phyloP scores from a whole-genome alignment of 2,888 invertebrate genomes.

The Eupithecia vulgata region DNA sequence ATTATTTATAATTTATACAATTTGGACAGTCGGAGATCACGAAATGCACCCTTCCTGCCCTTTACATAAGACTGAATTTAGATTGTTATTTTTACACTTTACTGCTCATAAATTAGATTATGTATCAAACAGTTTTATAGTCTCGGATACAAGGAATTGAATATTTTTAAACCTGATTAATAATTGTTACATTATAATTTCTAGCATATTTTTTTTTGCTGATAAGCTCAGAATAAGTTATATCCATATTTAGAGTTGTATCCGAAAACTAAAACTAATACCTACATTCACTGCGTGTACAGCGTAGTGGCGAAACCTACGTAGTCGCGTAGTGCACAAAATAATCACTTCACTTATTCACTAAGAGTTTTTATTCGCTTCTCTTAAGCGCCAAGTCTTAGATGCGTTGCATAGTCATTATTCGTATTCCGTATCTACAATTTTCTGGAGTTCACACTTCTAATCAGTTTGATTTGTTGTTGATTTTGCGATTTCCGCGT shows the following conservation, averaged over 20 bases:
- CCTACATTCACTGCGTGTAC: slow-evolving; percentile 14
- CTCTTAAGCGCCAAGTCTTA: slow-evolving; percentile 25
- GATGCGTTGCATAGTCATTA: slow-evolving; percentile 26
- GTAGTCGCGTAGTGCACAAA: slow-evolving; percentile 25
- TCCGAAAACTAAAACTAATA: slow-evolving; percentile 16
- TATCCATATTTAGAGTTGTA: slow-evolving; percentile 20
- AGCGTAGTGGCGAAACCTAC: slow-evolving; percentile 29
- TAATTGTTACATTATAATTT: background rate
- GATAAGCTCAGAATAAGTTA: slow-evolving; percentile 17
- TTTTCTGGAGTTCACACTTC: slow-evolving; percentile 2
- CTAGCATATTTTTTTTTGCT: slow-evolving; percentile 8
- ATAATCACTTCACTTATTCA: slow-evolving; percentile 30
- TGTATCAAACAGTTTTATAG: background rate
- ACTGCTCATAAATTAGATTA: background rate
- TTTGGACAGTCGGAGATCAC: slow-evolving; percentile 37
- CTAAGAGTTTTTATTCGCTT: slow-evolving; percentile 23
- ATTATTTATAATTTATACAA: slow-evolving; percentile 46
- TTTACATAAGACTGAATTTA: slow-evolving; percentile 21
- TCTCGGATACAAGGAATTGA: slow-evolving; percentile 20
- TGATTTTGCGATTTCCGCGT: slow-evolving; percentile 4
- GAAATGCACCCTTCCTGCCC: slow-evolving; percentile 37
- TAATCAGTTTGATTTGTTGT: background rate
- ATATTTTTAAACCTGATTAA: slow-evolving; percentile 8
- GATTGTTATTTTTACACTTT: slow-evolving; percentile 9
- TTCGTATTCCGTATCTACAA: slow-evolving; percentile 24